A percentile compares a stretch with the other conserved stretches of the same genome.
Evolutionary conservation across 2,888 invertebrate species (phyloP).

Genomic region (Parthenolecanium corni): DNA sequence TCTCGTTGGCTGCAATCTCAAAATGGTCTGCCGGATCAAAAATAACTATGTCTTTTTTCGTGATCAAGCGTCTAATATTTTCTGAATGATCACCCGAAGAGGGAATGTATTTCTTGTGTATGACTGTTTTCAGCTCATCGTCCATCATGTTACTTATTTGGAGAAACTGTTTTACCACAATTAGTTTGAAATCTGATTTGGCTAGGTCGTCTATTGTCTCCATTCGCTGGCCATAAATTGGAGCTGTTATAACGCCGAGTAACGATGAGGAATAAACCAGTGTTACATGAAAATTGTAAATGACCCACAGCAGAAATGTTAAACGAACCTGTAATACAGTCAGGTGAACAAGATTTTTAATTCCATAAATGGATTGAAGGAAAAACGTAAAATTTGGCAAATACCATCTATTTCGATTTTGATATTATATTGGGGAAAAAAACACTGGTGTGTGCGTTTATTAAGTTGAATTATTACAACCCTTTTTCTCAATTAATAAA

Average conservation of each 20-base stretch:
- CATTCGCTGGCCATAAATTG: conserved; percentile 25
- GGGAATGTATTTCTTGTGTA: neutral
- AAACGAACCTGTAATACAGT: conserved; percentile 14
- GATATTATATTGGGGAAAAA: too few species aligned
- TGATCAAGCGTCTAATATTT: conserved; percentile 12
- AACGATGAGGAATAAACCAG: conserved; percentile 30
- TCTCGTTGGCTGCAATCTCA: conserved; percentile 12
- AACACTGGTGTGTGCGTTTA: too few species aligned
- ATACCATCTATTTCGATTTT: too few species aligned
- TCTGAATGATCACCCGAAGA: conserved; percentile 1
- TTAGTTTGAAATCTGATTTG: conserved; percentile 16
- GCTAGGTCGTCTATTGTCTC: conserved; percentile 21
- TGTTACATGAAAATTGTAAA: conserved; percentile 29
- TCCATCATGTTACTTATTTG: conserved; percentile 29
- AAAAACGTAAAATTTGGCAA: too few species aligned
- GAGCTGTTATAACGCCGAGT: conserved; percentile 26
- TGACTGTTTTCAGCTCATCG: conserved; percentile 16
- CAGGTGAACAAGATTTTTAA: too few species aligned
- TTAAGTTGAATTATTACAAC: too few species aligned
- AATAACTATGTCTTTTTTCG: conserved; percentile 23
- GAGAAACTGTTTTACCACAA: conserved; percentile 27
- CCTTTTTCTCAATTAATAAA: too few species aligned
- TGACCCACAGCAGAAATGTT: conserved; percentile 26
- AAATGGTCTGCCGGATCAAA: conserved; percentile 30
- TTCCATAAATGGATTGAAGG: too few species aligned